Evolutionary conservation across 2,113 vertebrate species (phyloP).

Genomic region (Pangasianodon hypophthalmus): DNA sequence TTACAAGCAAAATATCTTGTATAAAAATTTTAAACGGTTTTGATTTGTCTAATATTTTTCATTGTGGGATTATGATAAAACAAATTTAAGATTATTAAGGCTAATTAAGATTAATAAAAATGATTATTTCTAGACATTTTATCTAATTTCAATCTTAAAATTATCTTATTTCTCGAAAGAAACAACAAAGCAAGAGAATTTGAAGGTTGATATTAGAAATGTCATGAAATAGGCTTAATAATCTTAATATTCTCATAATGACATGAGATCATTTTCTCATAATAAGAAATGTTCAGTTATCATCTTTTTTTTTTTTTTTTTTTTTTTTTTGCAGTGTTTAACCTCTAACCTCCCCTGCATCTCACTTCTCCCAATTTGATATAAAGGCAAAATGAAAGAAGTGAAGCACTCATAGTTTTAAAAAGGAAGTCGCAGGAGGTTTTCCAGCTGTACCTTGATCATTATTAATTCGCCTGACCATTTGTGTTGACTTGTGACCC

Average conservation of each 20-base stretch:
- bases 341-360: not conserved
- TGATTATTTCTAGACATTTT: not conserved
- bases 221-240: not conserved
- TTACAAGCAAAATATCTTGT: too few species aligned
- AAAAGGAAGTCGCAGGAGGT: not conserved
- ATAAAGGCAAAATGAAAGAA: not conserved
- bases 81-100: not conserved
- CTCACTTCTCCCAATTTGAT: not conserved
- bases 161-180: not conserved
- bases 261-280: not conserved
- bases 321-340: not conserved
- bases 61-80: not conserved
- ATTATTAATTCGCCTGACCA: not conserved
- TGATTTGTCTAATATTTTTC: not conserved
- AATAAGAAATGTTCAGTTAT: not conserved
- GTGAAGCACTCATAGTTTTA: not conserved
- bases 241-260: not conserved
- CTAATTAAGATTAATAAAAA: not conserved
- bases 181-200: not conserved
- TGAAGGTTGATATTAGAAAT: not conserved
- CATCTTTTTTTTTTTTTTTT: not conserved
- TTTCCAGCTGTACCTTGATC: not conserved
- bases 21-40: not conserved
- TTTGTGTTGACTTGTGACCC: not conserved
- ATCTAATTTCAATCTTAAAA: not conserved